Evolutionary conservation across 2,888 invertebrate species (phyloP), one percentile per base, ranked within the genome.

Genomic region (Euzophera pinguis): DNA sequence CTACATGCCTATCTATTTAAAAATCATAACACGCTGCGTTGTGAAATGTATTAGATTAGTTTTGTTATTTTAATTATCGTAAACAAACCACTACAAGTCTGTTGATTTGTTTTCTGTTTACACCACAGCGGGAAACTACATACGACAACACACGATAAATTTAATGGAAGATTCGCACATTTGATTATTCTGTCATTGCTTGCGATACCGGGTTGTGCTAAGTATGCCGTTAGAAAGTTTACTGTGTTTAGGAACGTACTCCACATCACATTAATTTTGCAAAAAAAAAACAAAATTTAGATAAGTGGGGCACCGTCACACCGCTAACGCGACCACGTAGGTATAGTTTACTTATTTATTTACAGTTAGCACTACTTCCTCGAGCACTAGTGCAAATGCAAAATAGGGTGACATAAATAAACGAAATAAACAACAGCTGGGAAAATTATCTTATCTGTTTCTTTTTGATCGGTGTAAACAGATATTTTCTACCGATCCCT

Each of bases 381-480:
- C 45, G 10, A 34, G 32, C 32, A 16, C 7, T 6, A 12, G 35
- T 51, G 49, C 43, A 45, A 6, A 45, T 32, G 45, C 32, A 45
- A 45, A 45, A 45, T 45, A 52, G 38, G 48, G 50, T 45, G 32
- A 54, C 56, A 39, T 50, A 50, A 45, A 50, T 32, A 43, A 53
- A 32, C 47, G 50, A 29, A 54, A 57, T 52, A 63, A 56, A 62
- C 58, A 64, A 58, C 63, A 55, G 47, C 58, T 50, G 53, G 47
- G 54, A 41, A 52, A 47, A 66, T 68, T 76, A 80, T 84, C 81
- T 84, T 85, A 84, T 86, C 81, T 79, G 71, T 71, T 63, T 73
- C 69, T 78, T 71, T n/a, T 72, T 61, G 67, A 65, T 62, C 63
- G 70, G 63, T 62, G 78, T 78, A 79, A 78, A 78, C 78, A 79